Base-by-base conservation (phyloP, 2,888 invertebrate species). In the Phaonia tiefii region DNA sequence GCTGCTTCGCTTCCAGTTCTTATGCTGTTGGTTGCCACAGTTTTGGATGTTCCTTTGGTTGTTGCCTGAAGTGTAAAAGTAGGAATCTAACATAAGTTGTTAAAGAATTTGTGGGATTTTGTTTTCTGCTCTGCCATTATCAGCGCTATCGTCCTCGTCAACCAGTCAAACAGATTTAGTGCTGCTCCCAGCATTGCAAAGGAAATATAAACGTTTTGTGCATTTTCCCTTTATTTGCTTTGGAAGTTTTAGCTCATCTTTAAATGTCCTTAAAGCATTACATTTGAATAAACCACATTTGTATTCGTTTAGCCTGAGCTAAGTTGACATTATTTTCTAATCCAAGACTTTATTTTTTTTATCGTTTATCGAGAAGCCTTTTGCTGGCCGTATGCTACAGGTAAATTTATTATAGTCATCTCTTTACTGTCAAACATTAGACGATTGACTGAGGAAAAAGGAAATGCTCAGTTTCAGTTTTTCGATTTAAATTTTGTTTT, bases 51-150 rank as follows among this genome's bases (percentile, higher is more conserved):
- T 22, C 37, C 22, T 75, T 69, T 75, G 20, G 49, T 60, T 74
- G 39, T 42, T 46, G 70, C 56, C 56, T 82, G 25, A 54, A 75
- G 75, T 82, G 75, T 79, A 69, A 82, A 60, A 76, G 71, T 70
- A 73, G 46, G 75, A 80, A 75, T 72, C 66, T 31, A 72, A 79
- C 71, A n/a, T 80, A 63, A 56, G 67, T 69, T 65, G 26, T 26
- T 49, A 8, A 7, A 72, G 54, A 31, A 69, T 74, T 71, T 37
- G 44, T 72, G 31, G 51, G 63, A 54, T 42, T 58, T 67, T 15
- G n/a, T 72, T 72, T 11, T 17, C 5, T 15, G 4, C 44, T 44
- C 11, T 13, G 44, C 13, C 31, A 3, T 31, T 31, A 8, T 31
- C 31, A 31, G 3, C 31, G 8, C 8, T n/a, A n/a, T 31, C 8